These are phyloP conservation scores for Anguilla anguilla DNA, from an alignment of 2,797 vertebrate species.

Conservation along the genomic window DNA sequence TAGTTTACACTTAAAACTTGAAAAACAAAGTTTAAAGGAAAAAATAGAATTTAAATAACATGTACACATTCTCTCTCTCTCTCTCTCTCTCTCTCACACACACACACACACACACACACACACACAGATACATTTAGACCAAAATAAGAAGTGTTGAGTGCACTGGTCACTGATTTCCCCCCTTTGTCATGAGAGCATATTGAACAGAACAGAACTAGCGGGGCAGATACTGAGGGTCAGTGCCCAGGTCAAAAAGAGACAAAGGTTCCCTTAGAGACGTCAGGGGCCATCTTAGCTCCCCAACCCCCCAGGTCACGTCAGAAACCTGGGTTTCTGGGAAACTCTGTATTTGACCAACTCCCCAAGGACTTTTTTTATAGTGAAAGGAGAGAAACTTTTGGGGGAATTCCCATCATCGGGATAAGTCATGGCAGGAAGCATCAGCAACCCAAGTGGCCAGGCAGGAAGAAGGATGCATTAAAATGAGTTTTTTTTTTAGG, in stretches of 20 bases:
- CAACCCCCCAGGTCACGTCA: constrained; percentile 58
- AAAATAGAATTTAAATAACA: background rate
- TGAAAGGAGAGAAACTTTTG: background rate
- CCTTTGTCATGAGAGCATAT: constrained; percentile 52
- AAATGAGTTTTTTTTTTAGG: background rate
- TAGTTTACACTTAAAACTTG: background rate
- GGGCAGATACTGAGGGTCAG: constrained; percentile 78
- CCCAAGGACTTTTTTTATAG: constrained; percentile 11
- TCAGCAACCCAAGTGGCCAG: background rate
- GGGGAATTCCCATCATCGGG: background rate
- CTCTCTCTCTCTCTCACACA: background rate
- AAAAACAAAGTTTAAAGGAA: background rate
- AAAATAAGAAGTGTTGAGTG: background rate
- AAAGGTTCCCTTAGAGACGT: constrained; percentile 80
- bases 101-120: no score
- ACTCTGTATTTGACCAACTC: constrained; percentile 25
- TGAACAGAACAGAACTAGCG: constrained; percentile 68
- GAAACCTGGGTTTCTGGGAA: constrained; percentile 44
- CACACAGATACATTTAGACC: background rate
- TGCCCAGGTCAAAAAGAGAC: constrained; percentile 78
- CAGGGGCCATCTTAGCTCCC: constrained; percentile 73
- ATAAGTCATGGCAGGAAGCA: background rate
- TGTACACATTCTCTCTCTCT: background rate
- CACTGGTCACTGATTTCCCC: background rate
- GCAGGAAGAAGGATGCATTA: background rate